phyloP scores from a whole-genome alignment of 2,888 invertebrate species.

The Drosophila falleni region DNA sequence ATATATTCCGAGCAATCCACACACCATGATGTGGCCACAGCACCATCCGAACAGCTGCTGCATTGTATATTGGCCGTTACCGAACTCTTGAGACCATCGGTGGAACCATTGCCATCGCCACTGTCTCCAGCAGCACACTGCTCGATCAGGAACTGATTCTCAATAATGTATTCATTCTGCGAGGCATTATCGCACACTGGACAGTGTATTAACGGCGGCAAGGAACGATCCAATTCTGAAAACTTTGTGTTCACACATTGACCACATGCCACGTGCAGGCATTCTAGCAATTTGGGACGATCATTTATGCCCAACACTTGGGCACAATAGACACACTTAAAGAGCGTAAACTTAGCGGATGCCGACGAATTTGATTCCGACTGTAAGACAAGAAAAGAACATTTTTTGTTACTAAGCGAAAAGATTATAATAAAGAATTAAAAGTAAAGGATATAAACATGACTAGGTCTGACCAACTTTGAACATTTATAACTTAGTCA shows the following conservation, averaged over 20 bases:
- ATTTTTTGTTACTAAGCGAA: conserved; percentile 5
- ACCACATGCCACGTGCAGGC: conserved; percentile 94
- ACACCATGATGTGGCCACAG: conserved; percentile 94
- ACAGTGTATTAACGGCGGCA: conserved; percentile 87
- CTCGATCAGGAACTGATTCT: conserved; percentile 93
- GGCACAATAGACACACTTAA: conserved; percentile 87
- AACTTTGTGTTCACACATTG: conserved; percentile 90
- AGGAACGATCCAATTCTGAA: conserved; percentile 84
- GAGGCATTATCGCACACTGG: conserved; percentile 91
- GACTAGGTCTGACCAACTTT: too few species aligned
- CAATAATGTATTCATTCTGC: conserved; percentile 90
- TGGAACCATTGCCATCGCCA: conserved; percentile 68
- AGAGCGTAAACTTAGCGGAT: conserved; percentile 80
- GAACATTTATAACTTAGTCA: too few species aligned
- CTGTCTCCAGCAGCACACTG: conserved; percentile 81
- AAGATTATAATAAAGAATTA: background rate
- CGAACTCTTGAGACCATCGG: conserved; percentile 69
- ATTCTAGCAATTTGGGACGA: conserved; percentile 93
- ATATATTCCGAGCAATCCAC: conserved; percentile 96
- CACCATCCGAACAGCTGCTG: conserved; percentile 94
- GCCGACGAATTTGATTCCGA: conserved; percentile 84
- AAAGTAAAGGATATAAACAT: too few species aligned
- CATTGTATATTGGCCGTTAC: conserved; percentile 87
- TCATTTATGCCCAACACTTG: conserved; percentile 87
- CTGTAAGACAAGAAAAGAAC: conserved; percentile 50